Evolutionary conservation across 2,113 vertebrate genomes (phyloP), one percentile per base, ranked within the genome.

Genomic region (Lophotis ruficrista): DNA sequence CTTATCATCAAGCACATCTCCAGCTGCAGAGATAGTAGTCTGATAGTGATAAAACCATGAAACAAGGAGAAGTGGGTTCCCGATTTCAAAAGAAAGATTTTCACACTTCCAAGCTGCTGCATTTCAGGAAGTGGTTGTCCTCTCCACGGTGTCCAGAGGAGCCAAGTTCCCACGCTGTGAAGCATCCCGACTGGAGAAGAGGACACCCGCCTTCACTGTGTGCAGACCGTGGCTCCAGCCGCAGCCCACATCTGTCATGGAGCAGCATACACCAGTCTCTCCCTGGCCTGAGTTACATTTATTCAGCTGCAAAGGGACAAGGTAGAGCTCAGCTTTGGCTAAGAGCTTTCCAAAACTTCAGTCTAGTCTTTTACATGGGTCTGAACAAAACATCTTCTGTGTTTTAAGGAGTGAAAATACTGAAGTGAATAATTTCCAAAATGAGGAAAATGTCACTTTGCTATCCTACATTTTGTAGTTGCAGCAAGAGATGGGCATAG

Each of bases 171-270:
- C 8, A 3, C 2, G 21, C 5, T 50, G 48, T n/a, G 16, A 43
- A 30, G 6, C 5, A 9, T 45, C 10, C 11, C 0, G 0, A 2
- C 17, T 0, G 0, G 24, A 87, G 12, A 12, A 61, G 23, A n/a
- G 6, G 25, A 41, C 23, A 25, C 12, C 0, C 8, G 9, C 6
- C 16, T 20, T 22, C 2, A 0, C 10, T 31, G 9, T 23, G 8
- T 17, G 11, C 2, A 3, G 10, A 25, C 8, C 48, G 6, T 47
- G 4, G 1, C 12, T 18, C 3, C 27, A 38, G 20, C 7, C 0
- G 3, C 38, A 50, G 62, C 12, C 8, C 37, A 19, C 5, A 2
- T 9, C 38, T 30, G 9, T 6, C 53, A 24, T 37, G 7, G 37
- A 41, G 15, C 37, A 37, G 14, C 0, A 1, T 18, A 13, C 4